Percentiles rank a stretch among this genome's conserved stretches.
Conservation (phyloP, 2,888 invertebrate genomes). For the Trissolcus japonicus region DNA sequence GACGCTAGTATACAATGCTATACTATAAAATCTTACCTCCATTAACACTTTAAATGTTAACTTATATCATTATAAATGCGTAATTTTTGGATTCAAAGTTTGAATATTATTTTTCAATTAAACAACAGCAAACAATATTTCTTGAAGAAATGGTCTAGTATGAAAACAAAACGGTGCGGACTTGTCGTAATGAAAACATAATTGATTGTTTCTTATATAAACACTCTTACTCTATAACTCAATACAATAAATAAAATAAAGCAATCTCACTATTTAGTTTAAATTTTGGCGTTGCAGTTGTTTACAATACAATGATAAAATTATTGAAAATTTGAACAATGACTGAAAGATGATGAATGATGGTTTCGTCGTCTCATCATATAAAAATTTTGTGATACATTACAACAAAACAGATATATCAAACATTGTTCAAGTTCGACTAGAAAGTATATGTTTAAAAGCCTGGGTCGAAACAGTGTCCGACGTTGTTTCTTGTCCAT, state of each 20-base stretch:
- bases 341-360: slow-evolving; percentile 30
- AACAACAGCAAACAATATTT: not conserved
- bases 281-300: slow-evolving; percentile 37
- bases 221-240: not conserved
- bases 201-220: too few relatives aligned
- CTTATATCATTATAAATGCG: slow-evolving; percentile 36
- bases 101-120: slow-evolving; percentile 39
- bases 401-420: slow-evolving; percentile 57
- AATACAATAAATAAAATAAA: slow-evolving; percentile 7
- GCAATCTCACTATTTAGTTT: not conserved
- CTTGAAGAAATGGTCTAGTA: not conserved
- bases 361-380: slow-evolving; percentile 33
- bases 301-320: not conserved
- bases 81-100: slow-evolving; percentile 52
- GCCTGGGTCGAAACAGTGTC: slow-evolving; percentile 52
- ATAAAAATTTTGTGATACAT: slow-evolving; percentile 63
- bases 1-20: not conserved
- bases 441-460: slow-evolving; percentile 64
- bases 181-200: too few relatives aligned
- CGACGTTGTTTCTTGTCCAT: slow-evolving; percentile 44
- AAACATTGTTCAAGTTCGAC: slow-evolving; percentile 62
- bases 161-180: slow-evolving; percentile 1
- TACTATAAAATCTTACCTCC: slow-evolving; percentile 32
- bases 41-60: slow-evolving; percentile 43
- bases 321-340: slow-evolving; percentile 14